These are phyloP conservation scores for Argyresthia albistria DNA, from an alignment of 2,888 invertebrate species.

Conservation along the genomic window DNA sequence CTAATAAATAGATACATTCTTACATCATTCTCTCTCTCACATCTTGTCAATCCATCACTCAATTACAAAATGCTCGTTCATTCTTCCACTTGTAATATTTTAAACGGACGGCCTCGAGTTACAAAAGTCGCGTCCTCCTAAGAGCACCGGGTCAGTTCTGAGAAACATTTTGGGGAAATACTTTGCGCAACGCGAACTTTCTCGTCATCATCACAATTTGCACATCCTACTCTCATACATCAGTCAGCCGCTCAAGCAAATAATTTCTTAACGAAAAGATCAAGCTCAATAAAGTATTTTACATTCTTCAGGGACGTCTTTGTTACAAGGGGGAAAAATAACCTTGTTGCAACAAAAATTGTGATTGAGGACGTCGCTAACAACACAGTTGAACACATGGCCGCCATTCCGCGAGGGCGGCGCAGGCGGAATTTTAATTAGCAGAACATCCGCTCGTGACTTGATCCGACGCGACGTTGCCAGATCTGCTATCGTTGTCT, in stretches of 20 bases:
- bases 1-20: slow-evolving; percentile 62
- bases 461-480: slow-evolving; percentile 59
- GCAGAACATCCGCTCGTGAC: slow-evolving; percentile 72
- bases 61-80: slow-evolving; percentile 28
- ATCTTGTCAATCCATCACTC: slow-evolving; percentile 26
- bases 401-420: slow-evolving; percentile 72
- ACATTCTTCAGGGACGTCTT: background rate
- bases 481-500: slow-evolving; percentile 45
- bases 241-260: slow-evolving; percentile 49
- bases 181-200: slow-evolving; percentile 36
- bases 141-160: slow-evolving; percentile 69
- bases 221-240: slow-evolving; percentile 27
- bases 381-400: slow-evolving; percentile 57
- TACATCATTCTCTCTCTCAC: slow-evolving; percentile 36
- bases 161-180: slow-evolving; percentile 42
- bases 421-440: slow-evolving; percentile 73
- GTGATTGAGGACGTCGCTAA: slow-evolving; percentile 62
- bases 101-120: slow-evolving; percentile 60
- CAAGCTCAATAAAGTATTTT: slow-evolving; percentile 23
- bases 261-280: slow-evolving; percentile 32
- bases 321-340: slow-evolving; percentile 43
- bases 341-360: slow-evolving; percentile 64
- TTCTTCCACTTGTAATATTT: slow-evolving; percentile 31
- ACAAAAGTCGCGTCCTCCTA: slow-evolving; percentile 54
- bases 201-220: slow-evolving; percentile 17